Percentiles rank a stretch among this genome's conserved stretches.
phyloP scores from a whole-genome alignment of 2,888 invertebrate species.

The Agriopis marginaria region DNA sequence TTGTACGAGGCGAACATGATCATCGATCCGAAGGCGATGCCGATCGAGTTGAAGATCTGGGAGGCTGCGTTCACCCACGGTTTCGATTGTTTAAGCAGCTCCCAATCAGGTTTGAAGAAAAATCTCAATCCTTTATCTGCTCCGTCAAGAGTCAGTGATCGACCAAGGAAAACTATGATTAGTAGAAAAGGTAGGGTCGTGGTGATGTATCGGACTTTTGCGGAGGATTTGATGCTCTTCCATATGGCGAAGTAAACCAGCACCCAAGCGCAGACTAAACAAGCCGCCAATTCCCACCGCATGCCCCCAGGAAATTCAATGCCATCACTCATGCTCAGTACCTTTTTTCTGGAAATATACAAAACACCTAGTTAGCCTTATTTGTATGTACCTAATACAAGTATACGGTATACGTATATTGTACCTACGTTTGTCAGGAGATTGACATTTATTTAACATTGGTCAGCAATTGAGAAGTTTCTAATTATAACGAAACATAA shows the following conservation, averaged over 20 bases:
- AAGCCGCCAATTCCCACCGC: conserved; percentile 96
- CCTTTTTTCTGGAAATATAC: conserved; percentile 90
- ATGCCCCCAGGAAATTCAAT: conserved; percentile 93
- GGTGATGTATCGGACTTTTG: conserved; percentile 96
- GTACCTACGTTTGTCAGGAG: too few relatives aligned
- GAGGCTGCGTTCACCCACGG: conserved; percentile 97
- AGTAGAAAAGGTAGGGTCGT: conserved; percentile 96
- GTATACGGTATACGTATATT: too few relatives aligned
- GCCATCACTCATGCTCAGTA: conserved; percentile 93
- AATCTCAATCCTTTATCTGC: conserved; percentile 94
- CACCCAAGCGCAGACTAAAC: conserved; percentile 96
- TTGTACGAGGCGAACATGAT: conserved; percentile 97
- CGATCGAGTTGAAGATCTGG: conserved; percentile 97
- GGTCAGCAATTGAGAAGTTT: too few relatives aligned
- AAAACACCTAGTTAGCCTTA: conserved; percentile 26
- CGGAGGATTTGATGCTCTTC: conserved; percentile 98
- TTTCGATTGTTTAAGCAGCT: conserved; percentile 92
- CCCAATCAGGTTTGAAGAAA: conserved; percentile 96
- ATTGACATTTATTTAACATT: too few relatives aligned
- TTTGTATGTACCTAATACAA: not conserved
- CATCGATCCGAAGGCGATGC: conserved; percentile 96
- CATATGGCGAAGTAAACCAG: conserved; percentile 98
- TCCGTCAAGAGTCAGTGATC: conserved; percentile 96
- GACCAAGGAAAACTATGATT: conserved; percentile 93
- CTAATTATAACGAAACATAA: too few relatives aligned